Percentiles rank a stretch among this genome's conserved stretches.
Evolutionary conservation across 2,888 invertebrate species (phyloP).

Genomic region (Gordius sp.): DNA sequence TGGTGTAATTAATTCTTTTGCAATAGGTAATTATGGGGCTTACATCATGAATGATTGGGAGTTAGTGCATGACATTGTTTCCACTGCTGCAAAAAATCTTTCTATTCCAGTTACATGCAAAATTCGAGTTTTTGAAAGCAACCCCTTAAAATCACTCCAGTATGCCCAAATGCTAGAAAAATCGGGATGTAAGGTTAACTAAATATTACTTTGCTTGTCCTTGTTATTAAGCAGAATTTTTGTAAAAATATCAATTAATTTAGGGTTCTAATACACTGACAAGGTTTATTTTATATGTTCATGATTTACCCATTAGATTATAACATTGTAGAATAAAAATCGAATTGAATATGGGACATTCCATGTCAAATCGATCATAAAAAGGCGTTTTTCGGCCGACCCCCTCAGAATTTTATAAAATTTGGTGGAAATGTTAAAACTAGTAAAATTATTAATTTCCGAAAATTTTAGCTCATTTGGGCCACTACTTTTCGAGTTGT

Average conservation of each 20-base stretch:
- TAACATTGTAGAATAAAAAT: too few species aligned
- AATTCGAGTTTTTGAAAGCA: constrained; percentile 59
- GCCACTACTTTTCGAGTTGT: too few species aligned
- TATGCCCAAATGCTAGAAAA: constrained; percentile 78
- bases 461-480: too few species aligned
- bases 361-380: too few species aligned
- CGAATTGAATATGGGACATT: too few species aligned
- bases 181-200: constrained; percentile 46
- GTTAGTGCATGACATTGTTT: constrained; percentile 43
- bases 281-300: too few species aligned
- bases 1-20: background rate
- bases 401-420: too few species aligned
- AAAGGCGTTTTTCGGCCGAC: too few species aligned
- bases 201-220: background rate
- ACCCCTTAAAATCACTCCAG: constrained; percentile 47
- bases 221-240: constrained; percentile 25
- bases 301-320: too few species aligned
- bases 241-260: background rate
- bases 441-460: too few species aligned
- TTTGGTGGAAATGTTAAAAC: too few species aligned
- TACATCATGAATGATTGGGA: constrained; percentile 88
- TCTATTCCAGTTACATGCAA: constrained; percentile 81
- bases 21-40: constrained; percentile 60
- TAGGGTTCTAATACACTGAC: too few species aligned
- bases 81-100: constrained; percentile 35